A percentile compares a stretch with the other conserved stretches of the same genome.
These are phyloP conservation scores for Drosophila meridiana DNA, from an alignment of 2,888 invertebrate species.

Conservation along the genomic window DNA sequence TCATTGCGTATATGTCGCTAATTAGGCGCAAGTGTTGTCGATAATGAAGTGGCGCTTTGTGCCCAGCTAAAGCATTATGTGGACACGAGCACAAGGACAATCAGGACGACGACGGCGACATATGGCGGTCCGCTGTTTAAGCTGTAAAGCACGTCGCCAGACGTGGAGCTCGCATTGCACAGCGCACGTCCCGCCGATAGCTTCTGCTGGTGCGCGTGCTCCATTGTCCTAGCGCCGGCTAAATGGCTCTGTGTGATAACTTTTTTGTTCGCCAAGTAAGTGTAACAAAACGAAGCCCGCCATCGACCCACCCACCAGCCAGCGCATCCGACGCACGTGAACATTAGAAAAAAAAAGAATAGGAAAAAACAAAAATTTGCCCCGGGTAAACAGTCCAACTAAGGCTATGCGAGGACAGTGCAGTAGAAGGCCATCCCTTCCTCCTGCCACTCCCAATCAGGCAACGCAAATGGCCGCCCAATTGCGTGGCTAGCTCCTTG, in stretches of 20 bases:
- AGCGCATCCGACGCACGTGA: not conserved
- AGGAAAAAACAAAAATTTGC: conserved; percentile 26
- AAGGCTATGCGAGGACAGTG: conserved; percentile 1
- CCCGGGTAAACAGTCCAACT: conserved; percentile 18
- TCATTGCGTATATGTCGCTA: conserved; percentile 71
- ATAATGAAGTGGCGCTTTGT: conserved; percentile 65
- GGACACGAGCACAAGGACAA: conserved; percentile 10
- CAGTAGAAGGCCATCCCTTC: not conserved
- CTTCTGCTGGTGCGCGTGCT: conserved; percentile 41
- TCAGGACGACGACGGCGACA: conserved; percentile 25
- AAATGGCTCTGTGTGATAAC: conserved; percentile 24
- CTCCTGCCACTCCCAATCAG: conserved; percentile 1
- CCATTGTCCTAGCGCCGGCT: conserved; percentile 39
- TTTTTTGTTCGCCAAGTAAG: conserved; percentile 18
- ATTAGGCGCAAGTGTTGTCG: conserved; percentile 70
- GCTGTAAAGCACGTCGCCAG: conserved; percentile 71
- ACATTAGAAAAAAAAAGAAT: not conserved
- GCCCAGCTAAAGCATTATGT: conserved; percentile 44
- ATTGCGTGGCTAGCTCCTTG: conserved; percentile 20
- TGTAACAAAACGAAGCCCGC: conserved; percentile 31
- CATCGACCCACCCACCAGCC: not conserved
- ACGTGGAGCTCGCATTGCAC: conserved; percentile 66
- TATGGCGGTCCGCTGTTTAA: conserved; percentile 59
- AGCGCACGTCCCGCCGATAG: conserved; percentile 24
- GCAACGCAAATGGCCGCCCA: conserved; percentile 31